These are phyloP conservation scores for Galaxea fascicularis DNA, from an alignment of 92 coral and sea anemone genomes.

Conservation along the genomic window DNA sequence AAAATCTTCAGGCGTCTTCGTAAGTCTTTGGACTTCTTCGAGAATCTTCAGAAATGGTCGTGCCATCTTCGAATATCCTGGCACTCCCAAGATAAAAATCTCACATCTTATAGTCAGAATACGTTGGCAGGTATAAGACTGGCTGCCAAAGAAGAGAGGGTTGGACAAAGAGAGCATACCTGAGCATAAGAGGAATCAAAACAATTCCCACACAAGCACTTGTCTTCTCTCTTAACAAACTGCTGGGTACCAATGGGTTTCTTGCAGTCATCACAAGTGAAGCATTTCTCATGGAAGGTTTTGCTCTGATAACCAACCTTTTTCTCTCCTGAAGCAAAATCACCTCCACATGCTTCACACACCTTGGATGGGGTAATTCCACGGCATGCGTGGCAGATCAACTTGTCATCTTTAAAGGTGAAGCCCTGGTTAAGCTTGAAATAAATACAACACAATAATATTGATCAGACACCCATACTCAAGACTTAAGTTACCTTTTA, in stretches of 20 bases:
- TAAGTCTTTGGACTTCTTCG: no score
- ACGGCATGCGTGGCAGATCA: conserved; percentile 90
- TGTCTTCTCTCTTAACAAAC: conserved; percentile 92
- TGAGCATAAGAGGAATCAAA: conserved; percentile 87
- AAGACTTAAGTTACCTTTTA: no score
- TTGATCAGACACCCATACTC: no score
- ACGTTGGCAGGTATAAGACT: no score
- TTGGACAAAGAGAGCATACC: conserved; percentile 53
- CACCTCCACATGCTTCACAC: conserved; percentile 88
- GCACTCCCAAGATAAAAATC: no score
- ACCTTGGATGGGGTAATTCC: conserved; percentile 94
- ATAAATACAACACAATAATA: background rate
- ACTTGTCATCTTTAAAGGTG: conserved; percentile 90
- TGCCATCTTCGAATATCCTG: no score
- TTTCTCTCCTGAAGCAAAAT: conserved; percentile 91
- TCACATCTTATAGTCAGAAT: no score
- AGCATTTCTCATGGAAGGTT: conserved; percentile 93
- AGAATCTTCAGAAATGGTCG: no score
- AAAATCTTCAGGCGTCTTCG: no score
- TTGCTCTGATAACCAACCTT: conserved; percentile 96
- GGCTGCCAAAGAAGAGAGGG: background rate
- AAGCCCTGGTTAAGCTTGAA: conserved; percentile 91
- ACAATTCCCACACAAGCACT: conserved; percentile 90
- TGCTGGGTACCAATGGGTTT: conserved; percentile 96
- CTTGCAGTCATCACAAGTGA: conserved; percentile 89